Conservation (phyloP, 2,797 vertebrate species). For the Balearica regulorum region DNA sequence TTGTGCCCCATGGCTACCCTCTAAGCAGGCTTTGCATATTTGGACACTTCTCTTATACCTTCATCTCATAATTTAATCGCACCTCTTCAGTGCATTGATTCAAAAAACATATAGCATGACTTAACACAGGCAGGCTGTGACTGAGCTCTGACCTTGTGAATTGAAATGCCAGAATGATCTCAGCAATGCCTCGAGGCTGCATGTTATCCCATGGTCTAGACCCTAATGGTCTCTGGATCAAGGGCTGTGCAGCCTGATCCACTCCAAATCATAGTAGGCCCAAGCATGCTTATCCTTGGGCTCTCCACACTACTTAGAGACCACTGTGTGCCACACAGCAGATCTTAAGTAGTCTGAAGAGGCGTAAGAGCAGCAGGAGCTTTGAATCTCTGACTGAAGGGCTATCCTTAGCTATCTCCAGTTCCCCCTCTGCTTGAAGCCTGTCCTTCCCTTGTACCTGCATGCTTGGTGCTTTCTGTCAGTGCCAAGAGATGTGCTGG, state of each 20-base stretch:
- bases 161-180: neutral
- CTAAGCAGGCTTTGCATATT: neutral
- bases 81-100: neutral
- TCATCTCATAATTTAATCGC: neutral
- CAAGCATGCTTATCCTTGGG: neutral
- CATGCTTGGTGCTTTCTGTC: neutral
- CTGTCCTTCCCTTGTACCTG: neutral
- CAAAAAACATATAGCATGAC: neutral
- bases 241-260: neutral
- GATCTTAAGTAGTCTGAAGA: neutral
- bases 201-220: neutral
- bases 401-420: neutral
- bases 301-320: neutral
- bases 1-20: neutral
- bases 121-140: neutral
- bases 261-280: neutral
- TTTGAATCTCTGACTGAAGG: neutral
- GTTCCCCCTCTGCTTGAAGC: neutral
- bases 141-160: neutral
- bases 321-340: neutral
- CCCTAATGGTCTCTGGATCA: neutral
- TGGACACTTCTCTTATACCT: neutral
- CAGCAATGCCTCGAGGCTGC: neutral
- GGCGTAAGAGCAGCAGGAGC: neutral
- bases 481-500: neutral